Evolutionary conservation across 2,888 invertebrate species (phyloP), one percentile per base, ranked within the genome.

Genomic region (Trichopoda pennipes): DNA sequence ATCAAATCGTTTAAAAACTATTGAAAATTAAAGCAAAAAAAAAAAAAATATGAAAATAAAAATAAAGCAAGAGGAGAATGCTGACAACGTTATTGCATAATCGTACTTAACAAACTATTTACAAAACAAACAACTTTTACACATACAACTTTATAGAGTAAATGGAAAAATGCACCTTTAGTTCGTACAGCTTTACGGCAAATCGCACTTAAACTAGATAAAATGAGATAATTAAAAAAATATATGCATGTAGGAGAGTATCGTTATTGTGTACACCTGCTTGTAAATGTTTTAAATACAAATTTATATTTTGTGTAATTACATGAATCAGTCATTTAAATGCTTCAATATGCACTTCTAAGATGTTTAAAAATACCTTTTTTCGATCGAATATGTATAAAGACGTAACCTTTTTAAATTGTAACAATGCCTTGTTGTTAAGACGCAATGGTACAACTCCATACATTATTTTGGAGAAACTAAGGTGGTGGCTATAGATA

Each of bases 131-230:
- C 47, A 32, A 12, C 35, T 47, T 35, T 23, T n/a, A 21, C 35
- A n/a, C 42, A 23, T 23, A 56, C 3, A 42, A 69, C 17, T 44
- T 23, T 32, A 19, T 17, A 17, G 55, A 68, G 55, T 14, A 17
- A 17, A 42, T 21, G 42, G 9, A 42, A 21, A 21, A 14, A 8
- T 38, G 28, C 56, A 44, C 32, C 55, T 32, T 17, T 44, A 16
- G 3, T 44, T 49, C 19, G 7, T 35, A 58, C 3, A 58, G 6
- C 58, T 49, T n/a, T 35, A 70, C 58, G 1, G 32, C 38, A 61
- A 73, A 73, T 55, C 60, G 38, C 66, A 68, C 61, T 79, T 61
- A 49, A 68, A 68, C 12, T 38, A 38, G 38, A 38, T 38, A 38
- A 38, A 12, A 38, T 12, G 38, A 38, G 38, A 10, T 38, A 44